Percentiles rank a stretch among this genome's conserved stretches.
These are phyloP conservation scores for Darevskia nairensis DNA, from an alignment of 2,797 vertebrate genomes.

Conservation along the genomic window DNA sequence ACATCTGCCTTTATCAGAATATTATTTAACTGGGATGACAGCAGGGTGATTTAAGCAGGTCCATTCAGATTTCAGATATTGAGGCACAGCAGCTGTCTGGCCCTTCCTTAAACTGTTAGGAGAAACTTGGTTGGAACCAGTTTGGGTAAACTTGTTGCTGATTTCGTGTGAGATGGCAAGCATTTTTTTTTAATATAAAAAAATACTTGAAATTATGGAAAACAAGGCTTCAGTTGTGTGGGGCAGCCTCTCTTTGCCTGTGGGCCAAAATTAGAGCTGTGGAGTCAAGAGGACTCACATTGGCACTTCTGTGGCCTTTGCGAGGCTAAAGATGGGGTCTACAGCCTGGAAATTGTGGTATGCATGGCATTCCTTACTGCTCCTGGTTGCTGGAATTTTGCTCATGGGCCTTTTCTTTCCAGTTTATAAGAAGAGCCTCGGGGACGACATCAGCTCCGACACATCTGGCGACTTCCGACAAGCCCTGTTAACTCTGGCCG, in stretches of 20 bases:
- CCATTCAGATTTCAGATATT: too few species aligned
- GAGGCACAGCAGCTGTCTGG: too few species aligned
- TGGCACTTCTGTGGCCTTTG: not conserved
- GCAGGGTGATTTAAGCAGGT: too few species aligned
- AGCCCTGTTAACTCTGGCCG: conserved; percentile 83
- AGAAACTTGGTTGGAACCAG: too few species aligned
- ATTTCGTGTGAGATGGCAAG: not conserved
- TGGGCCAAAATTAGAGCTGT: too few species aligned
- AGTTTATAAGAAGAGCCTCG: conserved; percentile 84
- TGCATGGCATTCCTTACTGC: not conserved
- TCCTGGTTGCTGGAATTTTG: conserved; percentile 14
- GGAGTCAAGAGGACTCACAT: not conserved
- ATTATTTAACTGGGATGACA: too few species aligned
- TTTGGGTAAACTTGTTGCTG: too few species aligned
- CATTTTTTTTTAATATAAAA: not conserved
- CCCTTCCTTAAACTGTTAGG: too few species aligned
- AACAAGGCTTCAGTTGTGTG: too few species aligned
- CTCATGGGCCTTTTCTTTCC: conserved; percentile 18
- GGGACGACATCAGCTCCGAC: conserved; percentile 84
- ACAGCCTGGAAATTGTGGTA: not conserved
- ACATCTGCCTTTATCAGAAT: too few species aligned
- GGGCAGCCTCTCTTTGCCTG: too few species aligned
- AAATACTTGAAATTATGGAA: not conserved
- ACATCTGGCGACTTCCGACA: conserved; percentile 86
- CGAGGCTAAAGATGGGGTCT: too few species aligned